phyloP scores from a whole-genome alignment of 2,888 invertebrate species.

The Apeira syringaria region DNA sequence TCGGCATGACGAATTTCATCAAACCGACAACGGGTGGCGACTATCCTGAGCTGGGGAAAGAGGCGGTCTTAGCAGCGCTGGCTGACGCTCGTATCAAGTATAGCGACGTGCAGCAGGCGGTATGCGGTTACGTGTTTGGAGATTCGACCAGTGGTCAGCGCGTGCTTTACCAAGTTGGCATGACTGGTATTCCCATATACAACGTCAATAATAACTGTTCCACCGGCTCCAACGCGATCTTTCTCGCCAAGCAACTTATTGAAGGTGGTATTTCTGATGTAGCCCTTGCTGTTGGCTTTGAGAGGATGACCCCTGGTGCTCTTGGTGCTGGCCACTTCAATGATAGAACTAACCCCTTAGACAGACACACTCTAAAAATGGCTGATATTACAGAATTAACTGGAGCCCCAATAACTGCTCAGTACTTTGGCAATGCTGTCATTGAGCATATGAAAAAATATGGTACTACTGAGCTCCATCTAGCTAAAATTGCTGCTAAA shows the following conservation, averaged over 20 bases:
- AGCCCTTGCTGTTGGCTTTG: conserved; percentile 97
- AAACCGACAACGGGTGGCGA: conserved; percentile 96
- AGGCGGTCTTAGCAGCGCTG: conserved; percentile 95
- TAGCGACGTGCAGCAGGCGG: conserved; percentile 92
- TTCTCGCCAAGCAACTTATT: conserved; percentile 95
- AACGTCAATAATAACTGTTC: conserved; percentile 99
- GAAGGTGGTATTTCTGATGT: conserved; percentile 94
- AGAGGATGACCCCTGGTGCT: conserved; percentile 98
- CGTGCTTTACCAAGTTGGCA: conserved; percentile 95
- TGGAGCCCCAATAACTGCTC: conserved; percentile 94
- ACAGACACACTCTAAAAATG: conserved; percentile 94
- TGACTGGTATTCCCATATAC: conserved; percentile 98
- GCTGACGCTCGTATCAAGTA: conserved; percentile 91
- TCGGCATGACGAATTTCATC: conserved; percentile 99
- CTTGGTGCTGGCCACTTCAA: conserved; percentile 88
- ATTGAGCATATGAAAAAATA: conserved; percentile 98
- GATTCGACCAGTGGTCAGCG: conserved; percentile 98
- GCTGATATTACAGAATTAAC: conserved; percentile 91
- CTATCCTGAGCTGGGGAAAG: conserved; percentile 97
- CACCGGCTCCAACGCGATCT: conserved; percentile 96
- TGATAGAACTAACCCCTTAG: conserved; percentile 95
- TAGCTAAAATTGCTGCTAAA: conserved; percentile 98
- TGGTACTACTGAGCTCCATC: conserved; percentile 95
- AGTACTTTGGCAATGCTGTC: conserved; percentile 98
- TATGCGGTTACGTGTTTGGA: conserved; percentile 97